A percentile compares a stretch with the other conserved stretches of the same genome.
Evolutionary conservation across 2,888 invertebrate genomes (phyloP).

Genomic region (Melipona bicolor): DNA sequence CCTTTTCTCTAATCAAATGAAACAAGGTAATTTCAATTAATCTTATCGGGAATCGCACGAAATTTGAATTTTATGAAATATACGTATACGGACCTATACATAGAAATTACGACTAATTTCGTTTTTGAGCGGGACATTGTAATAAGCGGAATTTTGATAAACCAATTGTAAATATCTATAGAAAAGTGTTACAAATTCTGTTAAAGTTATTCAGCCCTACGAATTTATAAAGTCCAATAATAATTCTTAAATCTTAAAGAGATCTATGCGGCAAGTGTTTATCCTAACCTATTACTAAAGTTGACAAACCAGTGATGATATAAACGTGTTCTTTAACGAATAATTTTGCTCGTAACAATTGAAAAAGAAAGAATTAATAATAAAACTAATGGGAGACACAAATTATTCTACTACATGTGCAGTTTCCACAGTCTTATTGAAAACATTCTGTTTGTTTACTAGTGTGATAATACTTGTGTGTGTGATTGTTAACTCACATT

Average conservation of each 20-base stretch:
- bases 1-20: conserved; percentile 58
- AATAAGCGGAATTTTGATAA: conserved; percentile 30
- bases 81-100: not conserved
- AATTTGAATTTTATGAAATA: not conserved
- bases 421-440: conserved; percentile 6
- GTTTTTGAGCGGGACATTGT: conserved; percentile 40
- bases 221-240: not conserved
- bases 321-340: not conserved
- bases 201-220: not conserved
- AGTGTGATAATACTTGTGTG: conserved; percentile 15
- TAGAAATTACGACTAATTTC: conserved; percentile 16
- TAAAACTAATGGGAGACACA: conserved; percentile 5
- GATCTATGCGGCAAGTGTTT: conserved; percentile 48
- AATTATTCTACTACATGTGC: not conserved
- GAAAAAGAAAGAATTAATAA: not conserved
- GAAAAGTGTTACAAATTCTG: conserved; percentile 8
- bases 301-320: conserved; percentile 42
- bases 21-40: conserved; percentile 42
- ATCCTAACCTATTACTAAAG: conserved; percentile 49
- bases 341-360: not conserved
- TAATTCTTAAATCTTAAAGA: conserved; percentile 7
- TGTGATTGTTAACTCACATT: conserved; percentile 83
- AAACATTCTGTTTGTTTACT: conserved; percentile 12
- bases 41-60: not conserved
- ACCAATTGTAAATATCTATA: conserved; percentile 23